Conservation (phyloP, 2,797 vertebrate species). For the Ibycter americanus region DNA sequence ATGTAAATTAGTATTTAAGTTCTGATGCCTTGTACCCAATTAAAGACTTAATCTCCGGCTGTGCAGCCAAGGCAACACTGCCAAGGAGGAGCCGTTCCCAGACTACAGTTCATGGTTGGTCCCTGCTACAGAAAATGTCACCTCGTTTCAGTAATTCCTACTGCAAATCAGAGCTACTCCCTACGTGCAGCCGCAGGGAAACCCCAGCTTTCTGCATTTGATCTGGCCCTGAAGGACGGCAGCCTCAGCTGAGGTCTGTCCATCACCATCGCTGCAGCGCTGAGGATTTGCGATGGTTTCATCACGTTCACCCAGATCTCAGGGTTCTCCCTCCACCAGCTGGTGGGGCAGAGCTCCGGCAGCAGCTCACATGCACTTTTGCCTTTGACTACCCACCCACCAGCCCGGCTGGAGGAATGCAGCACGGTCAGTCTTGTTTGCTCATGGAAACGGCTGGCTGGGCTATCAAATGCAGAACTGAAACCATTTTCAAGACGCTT, state of each 20-base stretch:
- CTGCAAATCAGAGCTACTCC: neutral
- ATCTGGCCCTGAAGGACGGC: rapidly evolving
- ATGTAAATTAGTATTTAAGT: neutral
- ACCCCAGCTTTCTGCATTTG: rapidly evolving
- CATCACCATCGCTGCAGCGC: rapidly evolving
- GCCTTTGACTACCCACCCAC: neutral
- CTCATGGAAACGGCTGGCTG: neutral
- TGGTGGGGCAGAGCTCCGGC: neutral
- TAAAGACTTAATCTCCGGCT: neutral
- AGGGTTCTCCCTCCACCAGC: neutral
- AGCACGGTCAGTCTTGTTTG: neutral
- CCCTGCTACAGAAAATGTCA: neutral
- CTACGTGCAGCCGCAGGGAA: rapidly evolving
- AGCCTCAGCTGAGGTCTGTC: neutral
- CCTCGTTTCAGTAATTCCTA: rapidly evolving
- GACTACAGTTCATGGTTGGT: rapidly evolving
- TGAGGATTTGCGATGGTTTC: neutral
- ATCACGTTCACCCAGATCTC: no score
- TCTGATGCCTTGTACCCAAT: neutral
- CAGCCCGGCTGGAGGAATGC: neutral
- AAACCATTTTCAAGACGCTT: neutral
- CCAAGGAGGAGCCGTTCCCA: neutral
- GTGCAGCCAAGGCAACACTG: rapidly evolving
- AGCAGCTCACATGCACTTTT: neutral
- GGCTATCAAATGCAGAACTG: neutral